Evolutionary conservation across 2,888 invertebrate species (phyloP), one percentile per base, ranked within the genome.

Genomic region (Eilema griseolum): DNA sequence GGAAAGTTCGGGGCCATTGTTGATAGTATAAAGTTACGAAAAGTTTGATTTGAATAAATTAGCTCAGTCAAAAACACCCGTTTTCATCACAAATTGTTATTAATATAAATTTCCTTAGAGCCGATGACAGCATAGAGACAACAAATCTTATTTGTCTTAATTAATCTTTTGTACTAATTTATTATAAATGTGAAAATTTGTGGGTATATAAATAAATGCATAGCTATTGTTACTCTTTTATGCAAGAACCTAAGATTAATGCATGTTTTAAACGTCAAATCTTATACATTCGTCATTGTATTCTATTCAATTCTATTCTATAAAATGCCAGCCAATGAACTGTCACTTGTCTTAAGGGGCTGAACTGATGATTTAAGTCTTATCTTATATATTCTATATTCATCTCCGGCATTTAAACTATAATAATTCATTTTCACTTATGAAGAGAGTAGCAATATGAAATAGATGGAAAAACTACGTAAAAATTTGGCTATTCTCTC

Each of bases 21-120:
- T 63, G 41, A 26, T 46, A 26, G 26, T 20, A 46, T 46, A 63
- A 46, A 63, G 24, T 63, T 63, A 26, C 41, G 24, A 41, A 63
- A 46, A 63, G 26, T 20, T 20, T 26, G 46, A 63, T 41, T 63
- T 24, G 16, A 63, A 41, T 46, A 46, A 23, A 4, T 63, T 46
- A 63, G 28, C 31, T 61, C 20, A 28, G 12, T 61, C n/a, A 52
- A 7, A 52, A 52, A 52, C 52, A n/a, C n/a, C 46, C 16, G 20
- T 52, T 52, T 41, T 52, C 52, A n/a, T 52, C n/a, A n/a, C n/a
- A 52, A 52, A n/a, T 52, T n/a, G 10, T 10, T n/a, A 52, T n/a
- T 52, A 52, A 52, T 52, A 46, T 46, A 46, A 46, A 46, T 46
- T 46, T 0, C 20, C 20, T 20, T 7, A 20, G 12, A 20, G 16